Evolutionary conservation across 2,888 invertebrate species (phyloP).

Genomic region (Athrips mouffetella): DNA sequence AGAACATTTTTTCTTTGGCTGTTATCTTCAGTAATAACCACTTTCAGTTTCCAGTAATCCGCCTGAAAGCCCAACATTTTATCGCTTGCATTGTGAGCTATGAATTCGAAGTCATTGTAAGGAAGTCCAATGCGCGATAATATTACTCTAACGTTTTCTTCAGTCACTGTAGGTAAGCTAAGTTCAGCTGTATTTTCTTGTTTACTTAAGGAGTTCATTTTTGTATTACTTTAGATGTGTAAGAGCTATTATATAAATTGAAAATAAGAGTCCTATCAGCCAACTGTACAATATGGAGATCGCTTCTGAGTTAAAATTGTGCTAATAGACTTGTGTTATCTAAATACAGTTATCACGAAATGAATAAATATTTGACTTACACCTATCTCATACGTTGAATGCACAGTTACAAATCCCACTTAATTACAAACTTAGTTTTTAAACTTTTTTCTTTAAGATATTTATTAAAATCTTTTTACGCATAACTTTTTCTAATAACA

Average conservation of each 20-base stretch:
- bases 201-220: neutral
- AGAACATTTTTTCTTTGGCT: conserved; percentile 34
- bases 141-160: conserved; percentile 45
- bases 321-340: no score
- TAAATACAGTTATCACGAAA: no score
- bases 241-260: no score
- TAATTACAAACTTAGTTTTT: no score
- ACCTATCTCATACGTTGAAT: no score
- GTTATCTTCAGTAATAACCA: conserved; percentile 32
- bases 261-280: no score
- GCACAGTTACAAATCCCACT: no score
- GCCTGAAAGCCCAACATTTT: conserved; percentile 65
- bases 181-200: neutral
- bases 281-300: no score
- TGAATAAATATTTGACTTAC: no score
- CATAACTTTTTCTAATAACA: conserved; percentile 27
- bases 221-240: neutral
- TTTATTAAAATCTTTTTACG: neutral
- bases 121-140: conserved; percentile 34
- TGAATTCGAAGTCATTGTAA: conserved; percentile 36
- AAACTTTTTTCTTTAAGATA: no score
- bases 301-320: no score
- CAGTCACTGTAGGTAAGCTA: conserved; percentile 11
- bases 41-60: conserved; percentile 64
- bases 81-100: conserved; percentile 49